Base-by-base conservation (phyloP, 2,888 invertebrate species). In the Taphrorychus bicolor region DNA sequence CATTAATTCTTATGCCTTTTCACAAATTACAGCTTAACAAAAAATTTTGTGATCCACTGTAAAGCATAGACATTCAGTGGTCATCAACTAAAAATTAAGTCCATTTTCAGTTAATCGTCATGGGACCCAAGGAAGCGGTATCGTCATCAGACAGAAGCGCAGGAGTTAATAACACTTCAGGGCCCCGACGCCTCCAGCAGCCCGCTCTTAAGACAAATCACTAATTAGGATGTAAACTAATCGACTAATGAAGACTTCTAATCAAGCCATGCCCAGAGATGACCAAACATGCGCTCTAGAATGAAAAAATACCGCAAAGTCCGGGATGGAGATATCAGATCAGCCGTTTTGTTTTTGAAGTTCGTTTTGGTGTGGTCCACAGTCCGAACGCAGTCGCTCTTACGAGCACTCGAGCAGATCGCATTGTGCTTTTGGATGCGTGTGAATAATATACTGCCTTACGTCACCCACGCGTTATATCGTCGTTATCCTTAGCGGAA, bases 241-340 rank as follows among this genome's bases (percentile, higher is more conserved):
- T 21, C 14, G 17, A 23, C 48, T 59, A 59, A 49, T 59, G 49
- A 60, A 32, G 53, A 59, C 45, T 32, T 32, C 42, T 64, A 64
- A 63, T 51, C 57, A 58, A 41, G 64, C n/a, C 56, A 56, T 58
- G 51, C n/a, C 59, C 45, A 51, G 49, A 56, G 56, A 62, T 67
- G 67, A 62, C 62, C 67, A 66, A 66, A 67, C 67, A 67, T 67
- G 67, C 67, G 67, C 67, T 67, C 32, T 67, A 42, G 49, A 53
- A 60, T 24, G 32, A 57, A 41, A 60, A 60, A 59, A 49, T 65
- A 18, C 59, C 59, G n/a, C n/a, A n/a, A 64, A 64, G 64, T 66
- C 54, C 61, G 61, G 60, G 45, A 42, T 51, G 45, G 59, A 32
- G 51, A 45, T 54, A 52, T 54, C 52, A 52, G 41, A 52, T 61